Evolutionary conservation across 2,888 invertebrate genomes (phyloP), one percentile per base, ranked within the genome.

Genomic region (Cephus pygmeus): DNA sequence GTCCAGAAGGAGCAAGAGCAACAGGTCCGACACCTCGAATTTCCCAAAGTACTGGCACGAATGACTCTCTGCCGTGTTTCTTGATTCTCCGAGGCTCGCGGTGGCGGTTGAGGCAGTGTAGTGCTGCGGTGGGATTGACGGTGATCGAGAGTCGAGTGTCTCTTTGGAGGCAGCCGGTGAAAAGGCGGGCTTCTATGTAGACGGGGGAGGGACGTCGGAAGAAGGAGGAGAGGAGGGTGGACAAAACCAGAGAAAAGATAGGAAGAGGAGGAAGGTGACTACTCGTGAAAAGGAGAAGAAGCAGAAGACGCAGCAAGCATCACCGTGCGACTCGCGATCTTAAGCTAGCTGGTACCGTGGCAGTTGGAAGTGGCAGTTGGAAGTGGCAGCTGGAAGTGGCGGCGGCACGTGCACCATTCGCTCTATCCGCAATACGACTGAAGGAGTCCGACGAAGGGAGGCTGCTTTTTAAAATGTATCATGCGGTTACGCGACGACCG

Each of bases 381-480:
- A 40, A 31, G 69, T 23, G 30, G 73, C 34, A 0, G 36, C 34
- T 36, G 77, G 75, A 73, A 73, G 34, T 36, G 77, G 31, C 77
- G 75, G 40, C 12, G 35, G 35, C 40, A 23, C 40, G 40, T 40
- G 40, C 40, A 40, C 40, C 23, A 9, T 40, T 40, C 40, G 40
- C 23, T 40, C 40, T 40, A 40, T 40, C 40, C 40, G 40, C 23
- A 40, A 40, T 40, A 23, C 40, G 40, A 40, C 40, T 40, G 40
- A 40, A 23, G 15, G 15, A 40, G 23, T 23, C 40, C 1, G 15
- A 40, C 40, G 76, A 75, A 80, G 80, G 79, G 79, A 81, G 80
- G 80, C 79, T 78, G 73, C 80, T 80, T 82, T 83, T 81, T 82
- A 83, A 77, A 71, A 73, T 69, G 78, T 79, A 77, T 78, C 75